Evolutionary conservation across 2,113 vertebrate species (phyloP).

Genomic region (Mormyrus iriodes): DNA sequence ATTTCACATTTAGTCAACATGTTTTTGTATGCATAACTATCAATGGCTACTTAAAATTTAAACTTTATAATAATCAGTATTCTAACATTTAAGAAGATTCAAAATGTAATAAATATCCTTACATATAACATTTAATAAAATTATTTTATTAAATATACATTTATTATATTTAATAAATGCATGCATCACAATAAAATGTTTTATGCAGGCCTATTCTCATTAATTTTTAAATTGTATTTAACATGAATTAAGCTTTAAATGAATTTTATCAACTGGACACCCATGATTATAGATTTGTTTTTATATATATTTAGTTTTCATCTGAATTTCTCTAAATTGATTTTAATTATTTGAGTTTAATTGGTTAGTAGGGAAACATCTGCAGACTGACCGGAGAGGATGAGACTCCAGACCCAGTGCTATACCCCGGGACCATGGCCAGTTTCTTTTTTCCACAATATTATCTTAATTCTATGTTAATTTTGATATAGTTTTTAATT

Average conservation of each 20-base stretch:
- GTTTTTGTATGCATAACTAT: neutral
- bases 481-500: neutral
- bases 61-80: neutral
- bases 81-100: neutral
- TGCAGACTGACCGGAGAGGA: neutral
- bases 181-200: neutral
- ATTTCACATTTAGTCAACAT: neutral
- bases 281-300: neutral
- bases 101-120: neutral
- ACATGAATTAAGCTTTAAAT: neutral
- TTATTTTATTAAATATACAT: neutral
- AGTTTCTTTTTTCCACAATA: neutral
- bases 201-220: neutral
- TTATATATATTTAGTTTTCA: neutral
- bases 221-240: neutral
- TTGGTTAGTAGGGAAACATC: neutral
- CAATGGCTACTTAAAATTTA: neutral
- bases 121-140: neutral
- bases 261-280: neutral
- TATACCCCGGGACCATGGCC: neutral
- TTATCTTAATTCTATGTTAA: neutral
- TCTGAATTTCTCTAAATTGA: neutral
- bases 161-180: neutral
- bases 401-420: neutral
- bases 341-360: neutral